Base-by-base conservation (phyloP, 2,888 invertebrate genomes). In the Halocaridina rubra region DNA sequence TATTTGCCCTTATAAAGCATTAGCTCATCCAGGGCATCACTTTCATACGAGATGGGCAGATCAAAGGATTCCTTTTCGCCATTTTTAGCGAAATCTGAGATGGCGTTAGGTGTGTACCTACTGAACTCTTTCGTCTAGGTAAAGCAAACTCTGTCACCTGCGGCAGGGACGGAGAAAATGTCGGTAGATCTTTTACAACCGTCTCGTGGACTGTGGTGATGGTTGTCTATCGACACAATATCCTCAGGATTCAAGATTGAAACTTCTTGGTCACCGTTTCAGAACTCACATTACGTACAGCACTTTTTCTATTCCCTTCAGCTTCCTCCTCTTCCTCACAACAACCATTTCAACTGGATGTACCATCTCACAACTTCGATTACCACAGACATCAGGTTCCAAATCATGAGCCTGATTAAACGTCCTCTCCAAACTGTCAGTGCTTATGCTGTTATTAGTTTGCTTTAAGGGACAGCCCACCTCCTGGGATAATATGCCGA, bases 201-300 rank as follows among this genome's bases (percentile, higher is more conserved):
- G 80, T 80, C 57, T 80, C 80, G 33, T 57, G 72, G n/a, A 29
- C 80, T 80, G 46, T 72, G 64, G 29, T 75, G 71, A 10, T 32
- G 77, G 22, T 71, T 33, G 29, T 87, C 84, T 29, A 85, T 5
- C 3, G 59, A 61, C 3, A 84, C 81, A n/a, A 85, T 59, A 7
- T 85, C 81, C n/a, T 84, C 81, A 13, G 87, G 78, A 19, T 78
- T 24, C 24, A 86, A 59, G 22, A 77, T 80, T 0, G 86, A 74
- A 0, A 57, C 59, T 19, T 86, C 53, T 64, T 77, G 19, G 67
- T 67, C 5, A 84, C 59, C 2, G 84, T 86, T 13, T 59, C 86
- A 32, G 80, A 46, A 32, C 81, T 86, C 27, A 81, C 32, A 7
- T 67, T 67, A 19, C 46, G 22, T n/a, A 32, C 16, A 30, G 46